A percentile compares a stretch with the other conserved stretches of the same genome.
Evolutionary conservation across 2,888 invertebrate species (phyloP).

Genomic region (Panorpa germanica): DNA sequence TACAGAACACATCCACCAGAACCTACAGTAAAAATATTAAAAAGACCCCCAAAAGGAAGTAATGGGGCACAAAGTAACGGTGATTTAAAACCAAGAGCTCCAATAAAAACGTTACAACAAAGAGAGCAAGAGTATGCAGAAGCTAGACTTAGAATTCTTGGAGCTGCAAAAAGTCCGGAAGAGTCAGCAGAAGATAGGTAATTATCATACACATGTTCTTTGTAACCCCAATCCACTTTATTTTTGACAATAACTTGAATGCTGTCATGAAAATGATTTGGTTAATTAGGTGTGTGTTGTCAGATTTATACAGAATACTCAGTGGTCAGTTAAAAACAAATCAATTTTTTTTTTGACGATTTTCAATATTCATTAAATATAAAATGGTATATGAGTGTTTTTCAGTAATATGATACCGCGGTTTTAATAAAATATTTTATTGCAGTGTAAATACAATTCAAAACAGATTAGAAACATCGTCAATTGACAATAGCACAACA

Average conservation of each 20-base stretch:
- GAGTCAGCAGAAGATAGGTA: constrained; percentile 51
- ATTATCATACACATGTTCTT: no score
- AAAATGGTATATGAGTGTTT: constrained; percentile 12
- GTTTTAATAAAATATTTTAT: neutral
- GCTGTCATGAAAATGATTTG: no score
- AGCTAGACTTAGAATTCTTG: constrained; percentile 75
- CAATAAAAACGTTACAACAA: constrained; percentile 71
- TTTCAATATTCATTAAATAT: constrained; percentile 23
- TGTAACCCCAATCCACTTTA: no score
- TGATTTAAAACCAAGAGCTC: constrained; percentile 48
- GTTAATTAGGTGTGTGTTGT: no score
- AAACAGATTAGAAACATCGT: no score
- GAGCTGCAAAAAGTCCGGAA: constrained; percentile 65
- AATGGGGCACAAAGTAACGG: constrained; percentile 37
- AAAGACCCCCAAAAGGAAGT: constrained; percentile 36
- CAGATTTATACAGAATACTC: no score
- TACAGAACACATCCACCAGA: constrained; percentile 61
- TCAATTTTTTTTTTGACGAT: constrained; percentile 15
- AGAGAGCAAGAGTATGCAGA: constrained; percentile 88
- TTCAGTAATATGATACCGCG: neutral
- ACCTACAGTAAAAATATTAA: constrained; percentile 70
- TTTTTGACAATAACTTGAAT: no score
- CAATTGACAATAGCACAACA: no score
- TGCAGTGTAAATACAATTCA: no score
- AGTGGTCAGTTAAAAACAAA: neutral